These are phyloP conservation scores for Sternarchorhynchus goeldii DNA, from an alignment of 2,797 vertebrate species.

Conservation along the genomic window DNA sequence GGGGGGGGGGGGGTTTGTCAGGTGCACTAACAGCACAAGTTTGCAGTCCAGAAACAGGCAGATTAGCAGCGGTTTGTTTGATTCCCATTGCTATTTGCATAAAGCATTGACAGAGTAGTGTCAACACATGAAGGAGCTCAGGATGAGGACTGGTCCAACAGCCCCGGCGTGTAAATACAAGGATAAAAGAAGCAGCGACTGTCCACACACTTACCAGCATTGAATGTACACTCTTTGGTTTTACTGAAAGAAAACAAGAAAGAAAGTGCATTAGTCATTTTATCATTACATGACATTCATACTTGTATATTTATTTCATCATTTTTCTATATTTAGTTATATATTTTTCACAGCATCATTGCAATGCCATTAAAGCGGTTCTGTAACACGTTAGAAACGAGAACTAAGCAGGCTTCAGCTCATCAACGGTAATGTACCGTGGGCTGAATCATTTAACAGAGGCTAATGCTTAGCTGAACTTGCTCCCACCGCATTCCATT, in stretches of 20 bases:
- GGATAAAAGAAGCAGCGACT: neutral
- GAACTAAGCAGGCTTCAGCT: neutral
- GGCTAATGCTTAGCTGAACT: constrained; percentile 26
- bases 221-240: constrained; percentile 86
- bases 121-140: constrained; percentile 21
- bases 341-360: no score
- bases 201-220: constrained; percentile 76
- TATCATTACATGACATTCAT: neutral
- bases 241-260: constrained; percentile 76
- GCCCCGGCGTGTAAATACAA: neutral
- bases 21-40: neutral
- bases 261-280: neutral
- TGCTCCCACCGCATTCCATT: constrained; percentile 27
- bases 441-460: constrained; percentile 40
- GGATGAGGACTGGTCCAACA: constrained; percentile 20
- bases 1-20: neutral
- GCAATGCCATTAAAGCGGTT: neutral
- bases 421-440: neutral
- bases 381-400: neutral
- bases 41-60: neutral
- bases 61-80: neutral
- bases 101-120: neutral
- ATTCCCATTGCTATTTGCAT: constrained; percentile 5
- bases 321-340: no score
- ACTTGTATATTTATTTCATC: no score